Percentiles rank a stretch among this genome's conserved stretches.
Evolutionary conservation across 2,797 vertebrate species (phyloP).

Genomic region (Nyctibius grandis): DNA sequence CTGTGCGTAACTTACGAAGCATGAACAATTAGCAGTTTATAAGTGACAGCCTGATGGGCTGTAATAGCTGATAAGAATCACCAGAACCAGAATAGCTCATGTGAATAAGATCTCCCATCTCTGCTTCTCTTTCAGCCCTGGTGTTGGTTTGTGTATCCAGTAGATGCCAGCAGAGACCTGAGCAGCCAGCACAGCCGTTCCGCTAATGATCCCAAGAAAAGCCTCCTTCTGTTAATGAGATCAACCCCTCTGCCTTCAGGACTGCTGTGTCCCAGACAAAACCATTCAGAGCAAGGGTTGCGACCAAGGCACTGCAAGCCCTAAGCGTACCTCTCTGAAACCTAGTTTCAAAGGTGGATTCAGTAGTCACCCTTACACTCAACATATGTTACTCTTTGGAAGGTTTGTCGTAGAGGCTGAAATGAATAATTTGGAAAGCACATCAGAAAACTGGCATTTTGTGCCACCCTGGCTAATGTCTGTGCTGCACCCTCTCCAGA

Average conservation of each 20-base stretch:
- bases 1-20: neutral
- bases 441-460: neutral
- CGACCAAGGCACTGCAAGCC: neutral
- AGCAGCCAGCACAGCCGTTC: neutral
- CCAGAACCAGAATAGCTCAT: neutral
- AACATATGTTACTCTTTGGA: neutral
- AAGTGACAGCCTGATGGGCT: neutral
- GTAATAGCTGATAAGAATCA: neutral
- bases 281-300: neutral
- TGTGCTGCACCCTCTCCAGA: neutral
- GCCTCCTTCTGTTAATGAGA: neutral
- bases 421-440: neutral
- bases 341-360: neutral
- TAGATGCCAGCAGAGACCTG: conserved; percentile 22
- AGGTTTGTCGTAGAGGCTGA: neutral
- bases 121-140: neutral
- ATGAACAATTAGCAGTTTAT: neutral
- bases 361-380: neutral
- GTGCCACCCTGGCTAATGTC: neutral
- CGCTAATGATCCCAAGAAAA: neutral
- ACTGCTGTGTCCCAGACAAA: neutral
- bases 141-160: neutral
- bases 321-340: neutral
- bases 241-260: neutral
- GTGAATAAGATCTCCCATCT: neutral